Evolutionary conservation across 1,140 invertebrate genomes (phyloP), one percentile per base, ranked within the genome.

Genomic region (Sitophilus oryzae): DNA sequence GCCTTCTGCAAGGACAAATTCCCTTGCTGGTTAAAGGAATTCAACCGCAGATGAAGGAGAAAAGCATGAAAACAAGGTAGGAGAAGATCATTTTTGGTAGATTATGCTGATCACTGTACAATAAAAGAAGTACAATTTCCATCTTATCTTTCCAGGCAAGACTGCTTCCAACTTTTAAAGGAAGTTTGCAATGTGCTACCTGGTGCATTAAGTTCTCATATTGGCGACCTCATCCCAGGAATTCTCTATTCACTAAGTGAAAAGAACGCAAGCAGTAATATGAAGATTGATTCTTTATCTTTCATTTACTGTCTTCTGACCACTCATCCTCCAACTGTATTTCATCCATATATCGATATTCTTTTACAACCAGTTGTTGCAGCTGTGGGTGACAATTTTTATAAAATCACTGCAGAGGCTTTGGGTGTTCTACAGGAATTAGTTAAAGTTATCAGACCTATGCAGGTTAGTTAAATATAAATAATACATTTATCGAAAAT

Each of bases 351-450:
- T 67, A 86, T 96, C 66, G 74, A 80, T 5, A 78, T 85, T 18
- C 72, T 98, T n/a, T 81, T 96, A 11, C 91, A 92, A 2, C 84
- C 92, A 0, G 84, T 98, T 35, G 83, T 97, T 22, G 77, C 83
- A 41, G 88, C 92, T 34, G 93, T 97, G 10, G 82, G 85, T 23
- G 96, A 99, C 81, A 84, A 86, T 34, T 99, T 99, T 76, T 99
- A 99, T 74, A 98, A 99, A 76, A 96, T 98, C 37, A 94, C 93
- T 3, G 93, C 95, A 0, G 93, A 96, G 75, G 93, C 93, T 1
- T 73, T 99, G 15, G 73, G 93, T 9, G 93, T 97, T 21, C 77
- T 97, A 45, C 93, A 98, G 68, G 89, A 95, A 54, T 77, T 98
- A 36, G 92, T 98, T 3, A 93, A 92, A 76, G 93, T 98, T 6